Conservation (phyloP, 2,113 vertebrate genomes). For the Pseudonaja textilis region DNA sequence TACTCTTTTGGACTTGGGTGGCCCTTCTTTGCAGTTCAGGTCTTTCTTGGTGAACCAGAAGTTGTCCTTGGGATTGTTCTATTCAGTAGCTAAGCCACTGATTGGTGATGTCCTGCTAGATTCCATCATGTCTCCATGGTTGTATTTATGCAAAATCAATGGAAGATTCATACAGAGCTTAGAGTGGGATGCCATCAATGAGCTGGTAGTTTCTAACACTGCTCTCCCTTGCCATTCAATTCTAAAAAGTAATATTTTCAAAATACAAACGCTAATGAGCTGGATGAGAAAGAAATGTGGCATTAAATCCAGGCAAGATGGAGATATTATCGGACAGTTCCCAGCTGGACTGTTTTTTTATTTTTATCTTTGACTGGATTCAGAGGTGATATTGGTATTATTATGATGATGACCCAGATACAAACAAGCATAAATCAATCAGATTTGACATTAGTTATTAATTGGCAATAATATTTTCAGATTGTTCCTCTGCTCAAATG, state of each 20-base stretch:
- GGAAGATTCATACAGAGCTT: not conserved
- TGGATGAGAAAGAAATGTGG: not conserved
- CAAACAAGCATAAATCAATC: not conserved
- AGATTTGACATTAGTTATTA: not conserved
- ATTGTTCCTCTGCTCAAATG: slow-evolving; percentile 63
- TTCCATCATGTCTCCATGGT: not conserved
- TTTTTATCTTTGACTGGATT: not conserved
- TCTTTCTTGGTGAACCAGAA: not conserved
- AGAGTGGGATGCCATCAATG: not conserved
- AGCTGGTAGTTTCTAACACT: not conserved
- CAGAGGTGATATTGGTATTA: not conserved
- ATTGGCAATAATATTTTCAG: slow-evolving; percentile 48
- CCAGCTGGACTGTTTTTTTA: not conserved
- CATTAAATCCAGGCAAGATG: not conserved
- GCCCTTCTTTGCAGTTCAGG: not conserved
- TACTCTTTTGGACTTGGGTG: not conserved
- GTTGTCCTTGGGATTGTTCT: not conserved
- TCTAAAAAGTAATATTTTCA: not conserved
- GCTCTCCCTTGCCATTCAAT: not conserved
- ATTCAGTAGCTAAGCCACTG: not conserved
- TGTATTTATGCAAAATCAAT: not conserved
- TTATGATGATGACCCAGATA: not conserved
- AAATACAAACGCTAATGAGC: not conserved
- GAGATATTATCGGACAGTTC: not conserved
- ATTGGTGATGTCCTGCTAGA: not conserved